These are phyloP conservation scores for Anthonomus grandis DNA, from an alignment of 1,140 invertebrate genomes.

Conservation along the genomic window DNA sequence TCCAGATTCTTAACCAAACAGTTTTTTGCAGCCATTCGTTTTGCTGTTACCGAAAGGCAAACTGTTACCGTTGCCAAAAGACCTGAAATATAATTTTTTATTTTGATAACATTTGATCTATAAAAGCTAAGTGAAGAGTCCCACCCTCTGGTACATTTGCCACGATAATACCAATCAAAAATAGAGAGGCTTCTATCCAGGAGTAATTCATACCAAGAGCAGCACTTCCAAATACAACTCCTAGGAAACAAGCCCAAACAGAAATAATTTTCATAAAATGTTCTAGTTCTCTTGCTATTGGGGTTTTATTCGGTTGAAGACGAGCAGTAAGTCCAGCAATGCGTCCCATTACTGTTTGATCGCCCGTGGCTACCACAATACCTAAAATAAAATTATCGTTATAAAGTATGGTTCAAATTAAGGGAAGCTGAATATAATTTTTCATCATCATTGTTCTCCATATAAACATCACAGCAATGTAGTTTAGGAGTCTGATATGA, in stretches of 20 bases:
- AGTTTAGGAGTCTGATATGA: too few species aligned
- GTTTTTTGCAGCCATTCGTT: constrained; percentile 72
- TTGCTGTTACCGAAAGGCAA: constrained; percentile 68
- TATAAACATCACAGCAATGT: too few species aligned
- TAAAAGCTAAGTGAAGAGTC: not conserved
- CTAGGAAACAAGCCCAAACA: constrained; percentile 70
- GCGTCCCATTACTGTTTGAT: constrained; percentile 79
- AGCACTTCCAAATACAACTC: constrained; percentile 71
- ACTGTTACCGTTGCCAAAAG: constrained; percentile 80
- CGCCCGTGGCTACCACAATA: constrained; percentile 76
- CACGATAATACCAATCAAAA: constrained; percentile 82
- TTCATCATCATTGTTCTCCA: too few species aligned
- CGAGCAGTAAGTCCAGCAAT: constrained; percentile 77
- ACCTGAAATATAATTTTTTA: constrained; percentile 39
- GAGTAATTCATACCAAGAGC: constrained; percentile 66
- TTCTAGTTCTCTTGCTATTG: constrained; percentile 73
- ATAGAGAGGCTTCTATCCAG: constrained; percentile 75
- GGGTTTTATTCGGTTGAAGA: constrained; percentile 68
- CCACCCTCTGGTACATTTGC: constrained; percentile 78
- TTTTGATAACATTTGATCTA: too few species aligned
- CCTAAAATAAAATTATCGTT: constrained; percentile 25
- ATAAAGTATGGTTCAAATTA: not conserved
- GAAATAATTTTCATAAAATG: constrained; percentile 78
- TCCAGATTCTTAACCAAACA: constrained; percentile 78
- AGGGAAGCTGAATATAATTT: not conserved